Evolutionary conservation across 2,113 vertebrate genomes (phyloP), one percentile per base, ranked within the genome.

Genomic region (Cyrtonyx montezumae): DNA sequence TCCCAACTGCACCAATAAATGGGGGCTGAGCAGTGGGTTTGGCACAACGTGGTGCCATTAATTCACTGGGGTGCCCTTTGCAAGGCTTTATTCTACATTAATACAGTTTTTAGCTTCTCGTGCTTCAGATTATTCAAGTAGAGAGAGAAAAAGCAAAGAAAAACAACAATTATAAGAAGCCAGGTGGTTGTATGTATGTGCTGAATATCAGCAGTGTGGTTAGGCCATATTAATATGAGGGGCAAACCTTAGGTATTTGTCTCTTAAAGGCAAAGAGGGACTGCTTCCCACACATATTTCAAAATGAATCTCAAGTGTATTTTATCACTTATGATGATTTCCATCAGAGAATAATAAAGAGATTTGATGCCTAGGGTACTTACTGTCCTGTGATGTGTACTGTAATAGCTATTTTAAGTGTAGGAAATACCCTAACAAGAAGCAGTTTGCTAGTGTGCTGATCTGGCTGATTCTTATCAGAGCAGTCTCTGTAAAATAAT

Each of bases 361-460:
- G 55, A 42, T 68, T 76, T 70, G 69, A 61, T 93, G 80, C 86
- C 62, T 66, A 46, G 25, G 68, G 75, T 96, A 84, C 75, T 84
- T 79, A 82, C 46, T 73, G 84, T 82, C 91, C 81, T 90, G 26
- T 85, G 82, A 48, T 93, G 90, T 90, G 22, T 87, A 65, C 51
- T 92, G 34, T 85, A 80, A 87, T 78, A 87, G 63, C 56, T 94
- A 83, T 91, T 88, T 94, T 77, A 89, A 90, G 79, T 51, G 68
- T 68, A 92, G 93, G 91, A 96, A 96, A 95, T 96, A 96, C 94
- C 82, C 87, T 77, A 83, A 78, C 74, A 94, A 83, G 92, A 94
- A 88, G 69, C 49, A 68, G 68, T 65, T 94, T 88, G 51, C 65
- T 43, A 5, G 7, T 26, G 22, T 90, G 89, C 84, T 94, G 84